Evolutionary conservation across 1,140 invertebrate species (phyloP).

Genomic region (Batillaria attramentaria): DNA sequence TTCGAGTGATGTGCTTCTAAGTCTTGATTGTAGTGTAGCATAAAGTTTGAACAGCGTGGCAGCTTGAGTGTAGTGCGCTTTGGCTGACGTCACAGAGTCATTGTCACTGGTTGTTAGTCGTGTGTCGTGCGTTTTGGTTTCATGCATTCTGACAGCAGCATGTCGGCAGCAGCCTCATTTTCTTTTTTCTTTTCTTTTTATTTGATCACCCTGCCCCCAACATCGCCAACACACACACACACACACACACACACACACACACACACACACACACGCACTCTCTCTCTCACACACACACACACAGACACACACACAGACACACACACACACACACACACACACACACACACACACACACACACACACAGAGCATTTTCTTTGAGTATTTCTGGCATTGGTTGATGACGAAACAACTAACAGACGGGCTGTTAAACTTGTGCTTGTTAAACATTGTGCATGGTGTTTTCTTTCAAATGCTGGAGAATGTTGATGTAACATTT

Average conservation of each 20-base stretch:
- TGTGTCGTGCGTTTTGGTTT: too few relatives aligned
- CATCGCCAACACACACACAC: not conserved
- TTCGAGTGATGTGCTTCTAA: too few relatives aligned
- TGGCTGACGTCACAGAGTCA: too few relatives aligned
- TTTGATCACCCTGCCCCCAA: not conserved
- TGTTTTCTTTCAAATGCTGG: too few relatives aligned
- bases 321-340: slow-evolving; percentile 2
- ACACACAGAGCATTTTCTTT: not conserved
- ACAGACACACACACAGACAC: not conserved
- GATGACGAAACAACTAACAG: not conserved
- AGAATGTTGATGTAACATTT: too few relatives aligned
- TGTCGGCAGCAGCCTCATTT: not conserved
- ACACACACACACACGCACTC: not conserved
- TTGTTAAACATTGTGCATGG: too few relatives aligned
- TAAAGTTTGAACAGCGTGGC: too few relatives aligned
- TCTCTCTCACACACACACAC: not conserved
- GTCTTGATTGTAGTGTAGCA: too few relatives aligned
- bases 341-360: not conserved
- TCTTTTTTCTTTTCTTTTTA: not conserved
- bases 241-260: slow-evolving; percentile 2
- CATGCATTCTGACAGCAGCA: not conserved
- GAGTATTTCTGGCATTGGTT: too few relatives aligned
- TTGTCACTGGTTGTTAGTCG: too few relatives aligned
- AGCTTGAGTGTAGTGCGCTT: too few relatives aligned
- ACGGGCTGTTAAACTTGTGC: too few relatives aligned